Evolutionary conservation across 92 coral and sea anemone species (phyloP).

Genomic region (Zoanthus sociatus): DNA sequence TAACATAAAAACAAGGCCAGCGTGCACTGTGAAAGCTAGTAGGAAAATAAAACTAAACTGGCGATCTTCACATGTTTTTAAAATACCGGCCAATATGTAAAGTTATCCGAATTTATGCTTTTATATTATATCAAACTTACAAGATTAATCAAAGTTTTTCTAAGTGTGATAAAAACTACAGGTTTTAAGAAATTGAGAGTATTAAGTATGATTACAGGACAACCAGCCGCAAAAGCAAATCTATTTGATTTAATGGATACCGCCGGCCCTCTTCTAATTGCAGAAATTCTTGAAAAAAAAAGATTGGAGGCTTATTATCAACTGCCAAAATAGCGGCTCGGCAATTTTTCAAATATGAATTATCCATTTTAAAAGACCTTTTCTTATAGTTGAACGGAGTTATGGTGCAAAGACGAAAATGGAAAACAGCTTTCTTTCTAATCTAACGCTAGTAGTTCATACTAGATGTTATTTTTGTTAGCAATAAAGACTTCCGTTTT

Average conservation of each 20-base stretch:
- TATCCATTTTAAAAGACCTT: too few relatives aligned
- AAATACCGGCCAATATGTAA: not conserved
- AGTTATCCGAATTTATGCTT: not conserved
- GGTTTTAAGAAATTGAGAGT: not conserved
- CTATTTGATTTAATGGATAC: constrained; percentile 5
- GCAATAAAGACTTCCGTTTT: not conserved
- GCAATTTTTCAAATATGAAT: not conserved
- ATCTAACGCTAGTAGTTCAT: not conserved
- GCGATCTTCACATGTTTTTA: not conserved
- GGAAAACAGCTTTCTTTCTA: not conserved
- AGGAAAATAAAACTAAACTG: not conserved
- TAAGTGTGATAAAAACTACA: not conserved
- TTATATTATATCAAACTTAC: not conserved
- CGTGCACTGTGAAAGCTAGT: not conserved
- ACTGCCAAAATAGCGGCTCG: not conserved
- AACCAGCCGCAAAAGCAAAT: constrained; percentile 5
- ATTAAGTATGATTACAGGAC: constrained; percentile 2
- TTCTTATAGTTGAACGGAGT: not conserved
- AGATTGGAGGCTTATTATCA: not conserved
- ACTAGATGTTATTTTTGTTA: constrained; percentile 2
- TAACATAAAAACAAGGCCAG: too few relatives aligned
- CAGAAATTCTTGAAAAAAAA: not conserved
- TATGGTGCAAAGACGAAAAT: not conserved
- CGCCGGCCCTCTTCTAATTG: not conserved
- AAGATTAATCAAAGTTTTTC: not conserved